Base-by-base conservation (phyloP, 37 sponge, comb jelly and placozoan species). In the Beroe ovata region DNA sequence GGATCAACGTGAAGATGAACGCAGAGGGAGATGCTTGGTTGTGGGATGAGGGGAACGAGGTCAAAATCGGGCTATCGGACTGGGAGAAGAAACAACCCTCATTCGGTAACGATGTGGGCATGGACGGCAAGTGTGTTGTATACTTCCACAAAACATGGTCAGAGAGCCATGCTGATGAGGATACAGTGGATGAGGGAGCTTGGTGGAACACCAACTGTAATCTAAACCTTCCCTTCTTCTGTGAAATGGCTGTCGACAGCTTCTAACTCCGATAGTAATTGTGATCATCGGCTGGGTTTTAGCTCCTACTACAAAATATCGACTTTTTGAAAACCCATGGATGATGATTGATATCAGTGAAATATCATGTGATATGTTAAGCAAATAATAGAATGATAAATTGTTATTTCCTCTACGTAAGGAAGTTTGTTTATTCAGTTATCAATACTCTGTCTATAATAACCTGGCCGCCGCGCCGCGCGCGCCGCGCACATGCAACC, bases 151-250 rank as follows among this genome's bases (percentile, higher is more conserved):
- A 66, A 18, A 20, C 26, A 22, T 34, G 1, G 1, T 1, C 69
- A 8, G 16, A 29, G 1, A 62, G 29, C 63, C 2, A 8, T 19
- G 35, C 25, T 18, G 2, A 6, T 3, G 30, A 8, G 19, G 16
- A 66, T 37, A 37, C 18, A 30, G 36, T 25, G 19, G 69, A 66
- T 33, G 35, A 14, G 1, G 30, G 30, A 18, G 69, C 69, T 37
- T 66, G 69, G 69, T 66, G 69, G 69, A 66, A 66, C 16, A 37
- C 16, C 19, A 66, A 66, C 69, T 66, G 69, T 16, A 1, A 66
- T 4, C 2, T 33, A 4, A 30, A 30, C 16, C 35, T 66, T 2
- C 69, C 69, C 8, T 66, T 66, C 69, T 30, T 66, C 69, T 66
- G 69, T 66, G 69, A 66, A 66, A 30, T 11, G 6, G 54, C 6